Evolutionary conservation across 2,113 vertebrate genomes (phyloP).

Genomic region (Passerina amoena): DNA sequence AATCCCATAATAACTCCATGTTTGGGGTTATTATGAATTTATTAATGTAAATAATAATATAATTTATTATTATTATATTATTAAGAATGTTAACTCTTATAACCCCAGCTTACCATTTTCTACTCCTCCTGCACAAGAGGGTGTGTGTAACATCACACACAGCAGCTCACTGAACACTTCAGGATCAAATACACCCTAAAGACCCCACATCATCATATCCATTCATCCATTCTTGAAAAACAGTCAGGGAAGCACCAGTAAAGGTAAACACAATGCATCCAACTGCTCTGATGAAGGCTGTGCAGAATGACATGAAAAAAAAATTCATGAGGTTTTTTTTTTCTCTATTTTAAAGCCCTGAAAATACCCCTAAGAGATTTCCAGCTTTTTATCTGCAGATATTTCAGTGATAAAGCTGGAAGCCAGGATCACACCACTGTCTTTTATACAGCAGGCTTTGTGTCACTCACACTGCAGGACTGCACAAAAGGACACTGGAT

Average conservation of each 20-base stretch:
- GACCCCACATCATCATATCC: neutral
- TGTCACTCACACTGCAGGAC: neutral
- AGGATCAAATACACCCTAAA: neutral
- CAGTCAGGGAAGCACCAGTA: neutral
- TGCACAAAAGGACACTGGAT: fast-evolving
- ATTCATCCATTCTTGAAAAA: neutral
- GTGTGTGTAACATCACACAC: neutral
- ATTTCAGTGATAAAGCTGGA: neutral
- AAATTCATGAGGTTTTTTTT: fast-evolving
- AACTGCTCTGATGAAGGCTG: neutral
- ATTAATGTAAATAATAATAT: no score
- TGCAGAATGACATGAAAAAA: neutral
- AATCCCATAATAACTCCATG: neutral
- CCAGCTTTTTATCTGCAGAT: neutral
- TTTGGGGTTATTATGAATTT: no score
- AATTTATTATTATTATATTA: no score
- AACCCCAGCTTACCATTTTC: neutral
- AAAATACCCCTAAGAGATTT: neutral
- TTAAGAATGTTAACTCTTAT: neutral
- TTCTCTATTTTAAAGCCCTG: neutral
- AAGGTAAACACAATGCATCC: neutral
- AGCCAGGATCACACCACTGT: neutral
- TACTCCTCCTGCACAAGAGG: neutral
- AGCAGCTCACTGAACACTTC: fast-evolving
- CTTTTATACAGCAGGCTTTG: neutral